Percentiles rank a stretch among this genome's conserved stretches.
These are phyloP conservation scores for Cotesia typhae DNA, from an alignment of 1,140 invertebrate species.

Conservation along the genomic window DNA sequence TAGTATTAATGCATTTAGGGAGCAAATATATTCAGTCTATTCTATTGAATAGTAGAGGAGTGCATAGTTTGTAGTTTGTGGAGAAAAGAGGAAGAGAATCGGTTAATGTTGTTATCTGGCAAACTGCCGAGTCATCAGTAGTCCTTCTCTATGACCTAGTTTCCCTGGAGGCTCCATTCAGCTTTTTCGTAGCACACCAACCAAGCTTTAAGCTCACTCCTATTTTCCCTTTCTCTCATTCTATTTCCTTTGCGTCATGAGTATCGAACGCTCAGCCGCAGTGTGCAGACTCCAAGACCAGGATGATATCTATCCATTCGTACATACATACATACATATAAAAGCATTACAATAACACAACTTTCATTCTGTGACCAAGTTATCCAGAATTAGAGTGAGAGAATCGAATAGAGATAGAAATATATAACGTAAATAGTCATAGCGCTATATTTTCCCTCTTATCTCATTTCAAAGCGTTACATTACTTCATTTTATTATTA, in stretches of 20 bases:
- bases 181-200: constrained; percentile 47
- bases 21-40: too few species aligned
- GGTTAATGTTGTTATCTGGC: constrained; percentile 33
- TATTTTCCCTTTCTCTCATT: constrained; percentile 5
- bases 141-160: constrained; percentile 50
- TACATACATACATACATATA: not conserved
- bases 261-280: constrained; percentile 48
- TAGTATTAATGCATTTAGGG: too few species aligned
- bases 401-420: too few species aligned
- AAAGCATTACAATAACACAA: not conserved
- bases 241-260: constrained; percentile 47
- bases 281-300: not conserved
- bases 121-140: constrained; percentile 37
- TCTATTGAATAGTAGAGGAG: not conserved
- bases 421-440: too few species aligned
- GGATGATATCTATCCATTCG: not conserved
- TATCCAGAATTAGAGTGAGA: too few species aligned
- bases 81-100: not conserved
- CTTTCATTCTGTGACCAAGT: not conserved
- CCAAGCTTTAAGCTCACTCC: constrained; percentile 2
- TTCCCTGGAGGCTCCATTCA: constrained; percentile 51
- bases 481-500: too few species aligned
- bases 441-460: too few species aligned
- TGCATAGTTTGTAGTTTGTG: not conserved
- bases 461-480: too few species aligned